Evolutionary conservation across 2,113 vertebrate species (phyloP).

Genomic region (Mixornis gularis): DNA sequence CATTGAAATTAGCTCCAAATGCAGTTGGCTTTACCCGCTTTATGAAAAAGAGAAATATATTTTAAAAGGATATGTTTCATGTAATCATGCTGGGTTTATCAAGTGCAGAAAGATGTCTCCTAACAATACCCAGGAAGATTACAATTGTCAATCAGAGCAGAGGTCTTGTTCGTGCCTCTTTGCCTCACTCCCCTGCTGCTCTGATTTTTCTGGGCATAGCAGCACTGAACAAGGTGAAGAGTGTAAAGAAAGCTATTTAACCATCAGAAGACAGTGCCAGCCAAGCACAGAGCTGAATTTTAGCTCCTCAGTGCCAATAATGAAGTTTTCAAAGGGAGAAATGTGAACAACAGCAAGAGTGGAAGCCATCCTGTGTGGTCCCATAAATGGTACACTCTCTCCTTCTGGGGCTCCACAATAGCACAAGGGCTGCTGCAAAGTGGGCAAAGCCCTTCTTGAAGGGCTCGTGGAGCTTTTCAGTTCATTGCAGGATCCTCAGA

Average conservation of each 20-base stretch:
- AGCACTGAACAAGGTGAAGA: not conserved
- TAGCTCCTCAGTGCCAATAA: not conserved
- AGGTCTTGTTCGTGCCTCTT: not conserved
- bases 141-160: slow-evolving; percentile 29
- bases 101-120: slow-evolving; percentile 36
- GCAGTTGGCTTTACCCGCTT: slow-evolving; percentile 27
- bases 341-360: not conserved
- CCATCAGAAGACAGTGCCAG: slow-evolving; percentile 7
- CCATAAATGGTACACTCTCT: not conserved
- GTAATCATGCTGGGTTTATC: slow-evolving; percentile 41
- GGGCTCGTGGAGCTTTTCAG: slow-evolving; percentile 29
- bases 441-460: slow-evolving; percentile 15
- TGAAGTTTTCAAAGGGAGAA: slow-evolving; percentile 11
- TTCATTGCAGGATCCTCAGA: slow-evolving; percentile 11
- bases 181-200: not conserved
- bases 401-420: not conserved
- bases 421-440: slow-evolving; percentile 8
- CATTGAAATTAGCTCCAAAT: slow-evolving; percentile 27
- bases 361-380: slow-evolving; percentile 30
- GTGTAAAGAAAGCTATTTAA: slow-evolving; percentile 7
- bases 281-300: slow-evolving; percentile 22
- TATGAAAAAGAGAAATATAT: slow-evolving; percentile 18
- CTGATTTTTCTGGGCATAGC: slow-evolving; percentile 1
- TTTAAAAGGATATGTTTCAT: slow-evolving; percentile 27
- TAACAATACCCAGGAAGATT: slow-evolving; percentile 43